Evolutionary conservation across 1,140 invertebrate species (phyloP).

Genomic region (Mya arenaria): DNA sequence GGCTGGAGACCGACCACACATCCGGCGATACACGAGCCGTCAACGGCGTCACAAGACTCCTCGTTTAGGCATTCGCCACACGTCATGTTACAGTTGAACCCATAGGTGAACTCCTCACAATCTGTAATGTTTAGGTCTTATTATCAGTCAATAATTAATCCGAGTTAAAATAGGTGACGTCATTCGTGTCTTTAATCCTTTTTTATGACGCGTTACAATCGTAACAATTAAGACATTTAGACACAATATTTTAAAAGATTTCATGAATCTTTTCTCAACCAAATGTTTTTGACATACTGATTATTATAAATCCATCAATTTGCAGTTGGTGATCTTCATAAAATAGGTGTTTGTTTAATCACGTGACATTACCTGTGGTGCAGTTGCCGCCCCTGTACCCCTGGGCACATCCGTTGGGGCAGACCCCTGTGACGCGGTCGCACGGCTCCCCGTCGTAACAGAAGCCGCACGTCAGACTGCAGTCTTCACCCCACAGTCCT

Average conservation of each 20-base stretch:
- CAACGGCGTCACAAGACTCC: constrained; percentile 34
- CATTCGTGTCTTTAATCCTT: no score
- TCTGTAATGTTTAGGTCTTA: no score
- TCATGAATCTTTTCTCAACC: no score
- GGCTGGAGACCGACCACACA: constrained; percentile 31
- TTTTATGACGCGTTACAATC: no score
- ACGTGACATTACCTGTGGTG: constrained; percentile 22
- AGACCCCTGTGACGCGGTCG: constrained; percentile 46
- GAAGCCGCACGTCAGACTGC: constrained; percentile 38
- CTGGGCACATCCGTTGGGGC: constrained; percentile 48
- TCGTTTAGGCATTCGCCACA: constrained; percentile 20
- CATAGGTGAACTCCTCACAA: constrained; percentile 46
- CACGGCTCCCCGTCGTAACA: constrained; percentile 43
- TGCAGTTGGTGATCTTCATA: no score
- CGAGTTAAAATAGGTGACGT: no score
- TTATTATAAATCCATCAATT: no score
- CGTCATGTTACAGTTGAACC: constrained; percentile 56
- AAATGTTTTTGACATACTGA: no score
- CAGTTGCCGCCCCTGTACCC: constrained; percentile 54
- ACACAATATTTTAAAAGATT: no score
- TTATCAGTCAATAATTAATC: no score
- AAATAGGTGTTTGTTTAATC: no score
- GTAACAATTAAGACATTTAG: no score
- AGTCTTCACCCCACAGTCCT: constrained; percentile 22
- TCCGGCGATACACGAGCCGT: constrained; percentile 37